Evolutionary conservation across 2,888 invertebrate genomes (phyloP).

Genomic region (Melanophora roralis): DNA sequence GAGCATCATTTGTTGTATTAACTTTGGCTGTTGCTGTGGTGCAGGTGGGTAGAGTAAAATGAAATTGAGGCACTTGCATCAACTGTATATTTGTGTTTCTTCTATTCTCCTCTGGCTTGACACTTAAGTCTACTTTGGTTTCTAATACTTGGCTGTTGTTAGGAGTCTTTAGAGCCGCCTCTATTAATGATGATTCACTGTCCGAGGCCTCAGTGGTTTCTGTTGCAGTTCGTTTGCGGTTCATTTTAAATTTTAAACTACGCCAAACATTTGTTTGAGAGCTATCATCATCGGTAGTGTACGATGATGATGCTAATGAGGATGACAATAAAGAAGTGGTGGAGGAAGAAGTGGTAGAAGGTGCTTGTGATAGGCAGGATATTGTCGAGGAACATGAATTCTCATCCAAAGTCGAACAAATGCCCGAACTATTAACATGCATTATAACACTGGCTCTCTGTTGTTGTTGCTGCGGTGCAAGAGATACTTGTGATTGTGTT

Average conservation of each 20-base stretch:
- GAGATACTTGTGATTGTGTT: constrained; percentile 74
- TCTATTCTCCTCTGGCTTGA: not conserved
- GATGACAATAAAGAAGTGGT: constrained; percentile 17
- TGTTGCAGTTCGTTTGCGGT: constrained; percentile 68
- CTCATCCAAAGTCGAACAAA: constrained; percentile 78
- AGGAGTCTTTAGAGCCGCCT: constrained; percentile 19
- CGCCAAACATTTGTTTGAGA: constrained; percentile 74
- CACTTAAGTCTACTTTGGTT: constrained; percentile 20
- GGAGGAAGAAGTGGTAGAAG: constrained; percentile 15
- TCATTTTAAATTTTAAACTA: constrained; percentile 77
- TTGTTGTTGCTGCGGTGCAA: constrained; percentile 66
- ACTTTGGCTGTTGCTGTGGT: constrained; percentile 35
- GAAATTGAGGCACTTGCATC: constrained; percentile 57
- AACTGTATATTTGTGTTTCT: constrained; percentile 1
- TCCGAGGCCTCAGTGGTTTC: constrained; percentile 47
- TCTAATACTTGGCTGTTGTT: constrained; percentile 42
- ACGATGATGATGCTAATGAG: constrained; percentile 26
- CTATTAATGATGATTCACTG: constrained; percentile 17
- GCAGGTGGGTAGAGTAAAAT: constrained; percentile 61
- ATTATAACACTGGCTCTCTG: constrained; percentile 87
- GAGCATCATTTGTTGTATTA: not conserved
- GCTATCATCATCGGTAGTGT: constrained; percentile 68
- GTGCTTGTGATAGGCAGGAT: constrained; percentile 40
- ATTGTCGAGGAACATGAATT: constrained; percentile 64
- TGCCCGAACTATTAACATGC: constrained; percentile 89